Percentiles rank a stretch among this genome's conserved stretches.
phyloP scores from a whole-genome alignment of 2,888 invertebrate species.

The Tetranychus piercei region DNA sequence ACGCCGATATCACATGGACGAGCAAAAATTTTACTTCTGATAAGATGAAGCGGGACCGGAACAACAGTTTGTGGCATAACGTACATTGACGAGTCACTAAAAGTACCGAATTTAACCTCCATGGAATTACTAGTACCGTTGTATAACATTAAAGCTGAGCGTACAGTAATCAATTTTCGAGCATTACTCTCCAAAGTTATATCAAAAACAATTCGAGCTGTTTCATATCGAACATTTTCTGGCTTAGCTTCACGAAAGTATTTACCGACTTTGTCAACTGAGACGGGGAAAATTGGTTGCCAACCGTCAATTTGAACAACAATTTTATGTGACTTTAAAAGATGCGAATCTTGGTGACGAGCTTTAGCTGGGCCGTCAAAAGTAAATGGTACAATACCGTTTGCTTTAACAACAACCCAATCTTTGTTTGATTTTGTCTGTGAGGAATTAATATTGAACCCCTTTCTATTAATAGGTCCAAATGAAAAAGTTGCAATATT shows the following conservation, averaged over 20 bases:
- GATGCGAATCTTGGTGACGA: slow-evolving; percentile 46
- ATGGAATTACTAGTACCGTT: slow-evolving; percentile 56
- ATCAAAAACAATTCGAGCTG: slow-evolving; percentile 69
- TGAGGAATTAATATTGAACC: neutral
- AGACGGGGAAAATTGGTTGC: slow-evolving; percentile 65
- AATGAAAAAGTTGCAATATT: neutral
- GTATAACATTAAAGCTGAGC: slow-evolving; percentile 63
- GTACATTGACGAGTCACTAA: slow-evolving; percentile 18
- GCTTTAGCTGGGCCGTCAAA: slow-evolving; percentile 51
- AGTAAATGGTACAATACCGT: slow-evolving; percentile 62
- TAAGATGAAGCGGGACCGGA: slow-evolving; percentile 57
- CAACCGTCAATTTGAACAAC: slow-evolving; percentile 75
- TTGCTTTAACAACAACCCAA: slow-evolving; percentile 54
- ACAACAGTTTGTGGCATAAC: slow-evolving; percentile 36
- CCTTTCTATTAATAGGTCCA: neutral
- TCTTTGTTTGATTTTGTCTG: slow-evolving; percentile 31
- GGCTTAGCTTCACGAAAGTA: slow-evolving; percentile 47
- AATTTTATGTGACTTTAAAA: slow-evolving; percentile 63
- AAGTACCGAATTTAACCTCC: slow-evolving; percentile 48
- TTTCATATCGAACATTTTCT: slow-evolving; percentile 29
- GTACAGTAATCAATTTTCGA: slow-evolving; percentile 71
- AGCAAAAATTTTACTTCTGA: slow-evolving; percentile 52
- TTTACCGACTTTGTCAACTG: slow-evolving; percentile 83
- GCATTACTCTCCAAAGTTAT: slow-evolving; percentile 82
- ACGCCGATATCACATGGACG: slow-evolving; percentile 43